These are phyloP conservation scores for Notamacropus eugenii DNA, from an alignment of 2,797 vertebrate genomes.

Conservation along the genomic window DNA sequence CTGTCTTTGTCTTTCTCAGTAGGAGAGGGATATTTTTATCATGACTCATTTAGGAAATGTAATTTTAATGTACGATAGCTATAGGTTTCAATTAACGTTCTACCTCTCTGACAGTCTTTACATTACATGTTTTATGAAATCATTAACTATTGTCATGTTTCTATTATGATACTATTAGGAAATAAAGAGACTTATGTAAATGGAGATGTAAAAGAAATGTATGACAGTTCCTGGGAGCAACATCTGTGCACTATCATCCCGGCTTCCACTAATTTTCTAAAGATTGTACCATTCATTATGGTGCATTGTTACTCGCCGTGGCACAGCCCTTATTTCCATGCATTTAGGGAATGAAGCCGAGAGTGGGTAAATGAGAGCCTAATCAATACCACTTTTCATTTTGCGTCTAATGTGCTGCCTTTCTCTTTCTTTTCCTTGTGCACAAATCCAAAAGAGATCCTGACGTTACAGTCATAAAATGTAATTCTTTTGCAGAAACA, in stretches of 20 bases:
- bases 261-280: constrained; percentile 95
- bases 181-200: constrained; percentile 92
- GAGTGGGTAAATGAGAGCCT: constrained; percentile 97
- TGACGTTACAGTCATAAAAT: constrained; percentile 96
- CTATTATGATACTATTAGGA: constrained; percentile 92
- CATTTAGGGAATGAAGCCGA: constrained; percentile 98
- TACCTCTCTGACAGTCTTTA: constrained; percentile 87
- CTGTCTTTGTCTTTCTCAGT: constrained; percentile 87
- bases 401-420: constrained; percentile 95
- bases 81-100: constrained; percentile 89
- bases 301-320: constrained; percentile 95
- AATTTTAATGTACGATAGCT: constrained; percentile 88
- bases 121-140: constrained; percentile 92
- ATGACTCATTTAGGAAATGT: constrained; percentile 90
- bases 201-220: constrained; percentile 91
- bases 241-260: constrained; percentile 94
- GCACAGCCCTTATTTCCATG: constrained; percentile 97
- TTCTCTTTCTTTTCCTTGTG: constrained; percentile 88
- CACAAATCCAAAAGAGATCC: constrained; percentile 95
- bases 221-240: constrained; percentile 90
- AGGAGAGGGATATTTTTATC: constrained; percentile 87
- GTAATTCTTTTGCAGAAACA: constrained; percentile 97
- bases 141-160: constrained; percentile 94
- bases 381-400: constrained; percentile 99
- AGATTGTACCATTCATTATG: constrained; percentile 96